Base-by-base conservation (phyloP, 2,888 invertebrate genomes). In the Pemphredon lugubris region DNA sequence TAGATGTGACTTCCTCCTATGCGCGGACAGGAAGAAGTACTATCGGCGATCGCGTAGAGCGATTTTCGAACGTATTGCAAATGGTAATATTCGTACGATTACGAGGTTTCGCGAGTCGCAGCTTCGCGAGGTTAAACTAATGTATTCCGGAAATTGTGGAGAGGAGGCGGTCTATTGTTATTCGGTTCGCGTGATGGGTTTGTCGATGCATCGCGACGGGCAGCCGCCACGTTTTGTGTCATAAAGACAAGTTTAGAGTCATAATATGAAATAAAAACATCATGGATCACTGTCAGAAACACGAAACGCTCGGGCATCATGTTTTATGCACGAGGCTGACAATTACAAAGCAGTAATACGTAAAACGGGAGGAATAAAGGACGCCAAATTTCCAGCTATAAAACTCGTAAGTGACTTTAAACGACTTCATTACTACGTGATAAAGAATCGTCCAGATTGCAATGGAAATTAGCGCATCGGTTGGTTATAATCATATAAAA, bases 1-100 rank as follows among this genome's bases (percentile, higher is more conserved):
- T 66, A 51, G 75, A 63, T 75, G 66, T 57, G 42, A 75, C 69
- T 78, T 78, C 77, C 75, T 72, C 64, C 68, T 57, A 59, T 2
- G 1, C 50, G 14, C 50, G 14, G 37, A 68, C 68, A 69, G 69
- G 73, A 75, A 72, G 66, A 32, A n/a, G n/a, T n/a, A n/a, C 20
- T 18, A 57, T 30, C 50, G 7, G 23, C 3, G n/a, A 34, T 7
- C 34, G n/a, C 34, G 34, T n/a, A n/a, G 9, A n/a, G n/a, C 9
- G 9, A 9, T 9, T 30, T 30, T 30, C 9, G n/a, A n/a, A n/a
- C n/a, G n/a, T n/a, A n/a, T n/a, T n/a, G n/a, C n/a, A n/a, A n/a
- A n/a, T n/a, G n/a, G n/a, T n/a, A n/a, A n/a, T n/a, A n/a, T n/a
- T n/a, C n/a, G n/a, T n/a, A n/a, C n/a, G n/a, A n/a, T n/a, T n/a